phyloP scores from a whole-genome alignment of 2,888 invertebrate genomes.

The Macropis europaea region DNA sequence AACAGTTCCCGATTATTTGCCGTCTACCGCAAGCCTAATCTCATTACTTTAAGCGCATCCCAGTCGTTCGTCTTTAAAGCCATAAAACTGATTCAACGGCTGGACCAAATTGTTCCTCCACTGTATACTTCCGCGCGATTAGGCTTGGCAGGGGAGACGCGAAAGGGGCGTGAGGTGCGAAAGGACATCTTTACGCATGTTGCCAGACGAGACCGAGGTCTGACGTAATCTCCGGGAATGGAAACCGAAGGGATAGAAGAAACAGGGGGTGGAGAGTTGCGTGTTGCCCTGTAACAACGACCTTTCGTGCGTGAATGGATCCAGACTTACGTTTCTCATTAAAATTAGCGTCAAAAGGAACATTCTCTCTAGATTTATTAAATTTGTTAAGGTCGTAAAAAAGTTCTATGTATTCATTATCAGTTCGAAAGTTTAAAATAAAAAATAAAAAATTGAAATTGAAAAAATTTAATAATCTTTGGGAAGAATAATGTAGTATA shows the following conservation, averaged over 20 bases:
- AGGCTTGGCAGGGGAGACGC: conserved; percentile 30
- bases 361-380: no score
- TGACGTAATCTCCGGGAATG: conserved; percentile 62
- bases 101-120: conserved; percentile 38
- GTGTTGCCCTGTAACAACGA: conserved; percentile 47
- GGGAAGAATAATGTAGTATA: no score
- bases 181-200: conserved; percentile 55
- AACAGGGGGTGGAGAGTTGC: conserved; percentile 23
- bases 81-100: conserved; percentile 49
- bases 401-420: no score
- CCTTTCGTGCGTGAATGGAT: conserved; percentile 47
- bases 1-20: not conserved
- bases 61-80: conserved; percentile 39
- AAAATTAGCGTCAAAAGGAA: no score
- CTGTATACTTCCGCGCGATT: conserved; percentile 52
- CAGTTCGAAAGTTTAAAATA: no score
- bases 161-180: conserved; percentile 22
- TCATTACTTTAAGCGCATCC: conserved; percentile 20
- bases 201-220: conserved; percentile 52
- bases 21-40: conserved; percentile 24
- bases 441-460: no score
- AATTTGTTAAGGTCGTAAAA: no score
- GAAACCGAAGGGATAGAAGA: conserved; percentile 16
- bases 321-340: conserved; percentile 45
- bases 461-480: no score